Evolutionary conservation across 2,797 vertebrate genomes (phyloP), one percentile per base, ranked within the genome.

Genomic region (Xiphophorus birchmanni): DNA sequence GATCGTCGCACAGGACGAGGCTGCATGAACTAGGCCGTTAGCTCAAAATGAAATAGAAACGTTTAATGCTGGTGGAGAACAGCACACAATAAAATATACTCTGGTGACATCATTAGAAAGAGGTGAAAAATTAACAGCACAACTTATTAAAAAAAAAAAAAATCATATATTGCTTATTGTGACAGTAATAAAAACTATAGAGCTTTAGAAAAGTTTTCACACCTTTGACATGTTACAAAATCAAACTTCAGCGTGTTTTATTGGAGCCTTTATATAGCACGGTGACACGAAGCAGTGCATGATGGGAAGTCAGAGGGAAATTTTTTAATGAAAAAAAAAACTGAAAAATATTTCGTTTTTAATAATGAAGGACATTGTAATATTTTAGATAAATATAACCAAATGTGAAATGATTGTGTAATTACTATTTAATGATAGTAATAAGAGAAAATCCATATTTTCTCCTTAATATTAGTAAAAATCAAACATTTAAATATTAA

Each of bases 81-180:
- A 72, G 69, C 77, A 75, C 60, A 65, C 76, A 86, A 79, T 80
- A 74, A 81, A 82, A 82, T 48, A 77, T 73, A 52, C 35, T 86
- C 69, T 78, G 71, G 56, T 7, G 3, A 80, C 44, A 63, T 78
- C 44, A 63, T 78, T 73, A 69, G 35, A 80, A 80, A 52, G 23
- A 79, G 21, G 40, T 56, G 74, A 84, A 72, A 56, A 83, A 67
- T 42, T 50, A 40, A 58, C 40, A 76, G 76, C 63, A 84, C 80
- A 76, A 74, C 75, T 21, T 82, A 45, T 26, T 72, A 32, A 87
- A 44, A 80, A 75, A 42, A 87, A 86, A 45, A 74, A 42, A 87
- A 45, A 79, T 56, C 40, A 77, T 72, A 73, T 91, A 90, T 89
- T 93, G 90, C 90, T 89, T 82, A 65, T n/a, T 78, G 75, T 88